Base-by-base conservation (phyloP, 1,140 invertebrate species). In the Atta colombica region DNA sequence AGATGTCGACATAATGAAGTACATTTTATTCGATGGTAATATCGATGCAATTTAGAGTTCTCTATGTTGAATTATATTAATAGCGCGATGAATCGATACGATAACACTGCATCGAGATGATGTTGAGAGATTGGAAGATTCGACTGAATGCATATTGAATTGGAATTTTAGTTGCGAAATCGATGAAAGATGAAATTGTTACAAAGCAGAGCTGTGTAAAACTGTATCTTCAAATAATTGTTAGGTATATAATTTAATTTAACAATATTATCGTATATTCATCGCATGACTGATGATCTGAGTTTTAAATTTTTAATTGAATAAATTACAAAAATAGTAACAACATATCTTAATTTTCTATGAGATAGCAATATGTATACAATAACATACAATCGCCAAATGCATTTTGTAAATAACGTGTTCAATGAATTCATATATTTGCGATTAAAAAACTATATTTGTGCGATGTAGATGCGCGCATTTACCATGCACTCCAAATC, bases 401-500 rank as follows among this genome's bases (percentile, higher is more conserved):
- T 58, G 72, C 74, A 28, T 71, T 71, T 7, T 49, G 7, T 39
- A 53, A 75, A 75, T 60, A 61, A 81, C 3, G 35, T 45, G 21
- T 1, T 71, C 18, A 68, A 14, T 45, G 10, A 72, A 61, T 84
- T 75, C 55, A 63, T 18, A 21, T 61, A 31, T 49, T 72, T 6
- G 35, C 39, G 16, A 81, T 81, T 53, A 55, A 69, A 21, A 25
- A 49, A 8, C 18, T 49, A 31, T 31, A 72, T 84, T 58, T 74
- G n/a, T 25, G 68, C 75, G 78, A 89, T 81, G 68, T 65, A 89
- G 35, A 85, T 16, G 60, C n/a, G 25, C 14, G 69, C 28, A 80
- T 90, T 92, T 92, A 58, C 84, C 35, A 63, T 90, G 87, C 88
- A 88, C 90, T 91, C 14, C 3, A 25, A 1, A 51, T 10, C 55